phyloP scores from a whole-genome alignment of 2,888 invertebrate species.

The Tetanocera ferruginea region DNA sequence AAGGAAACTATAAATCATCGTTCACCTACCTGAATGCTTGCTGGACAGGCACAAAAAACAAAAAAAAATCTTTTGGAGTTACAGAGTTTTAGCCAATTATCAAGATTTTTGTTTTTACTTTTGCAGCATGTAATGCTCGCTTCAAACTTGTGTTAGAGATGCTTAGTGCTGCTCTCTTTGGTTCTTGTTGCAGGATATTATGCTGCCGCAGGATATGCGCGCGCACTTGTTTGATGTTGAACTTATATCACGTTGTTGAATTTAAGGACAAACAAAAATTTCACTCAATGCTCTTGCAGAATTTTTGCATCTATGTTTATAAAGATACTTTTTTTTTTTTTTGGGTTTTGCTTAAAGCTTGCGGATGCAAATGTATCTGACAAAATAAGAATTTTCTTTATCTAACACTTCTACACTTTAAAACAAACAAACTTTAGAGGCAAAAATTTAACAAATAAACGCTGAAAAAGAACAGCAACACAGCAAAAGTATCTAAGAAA shows the following conservation, averaged over 20 bases:
- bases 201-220: constrained; percentile 17
- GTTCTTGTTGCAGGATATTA: background rate
- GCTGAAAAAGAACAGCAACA: background rate
- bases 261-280: background rate
- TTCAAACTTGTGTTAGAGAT: background rate
- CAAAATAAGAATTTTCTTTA: background rate
- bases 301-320: background rate
- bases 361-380: background rate
- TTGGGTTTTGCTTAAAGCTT: no score
- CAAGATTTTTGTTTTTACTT: background rate
- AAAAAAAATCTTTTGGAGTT: background rate
- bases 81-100: background rate
- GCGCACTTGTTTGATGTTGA: background rate
- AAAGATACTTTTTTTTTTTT: background rate
- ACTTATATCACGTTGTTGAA: background rate
- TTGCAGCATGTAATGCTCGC: background rate
- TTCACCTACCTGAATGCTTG: constrained; percentile 5
- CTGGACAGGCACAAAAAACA: background rate
- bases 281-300: background rate
- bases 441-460: no score
- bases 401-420: background rate
- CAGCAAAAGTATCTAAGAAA: background rate
- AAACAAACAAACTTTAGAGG: no score
- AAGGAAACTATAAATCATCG: background rate
- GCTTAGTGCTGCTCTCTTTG: background rate